Base-by-base conservation (phyloP, 2,113 vertebrate species). In the Festucalex cinctus region DNA sequence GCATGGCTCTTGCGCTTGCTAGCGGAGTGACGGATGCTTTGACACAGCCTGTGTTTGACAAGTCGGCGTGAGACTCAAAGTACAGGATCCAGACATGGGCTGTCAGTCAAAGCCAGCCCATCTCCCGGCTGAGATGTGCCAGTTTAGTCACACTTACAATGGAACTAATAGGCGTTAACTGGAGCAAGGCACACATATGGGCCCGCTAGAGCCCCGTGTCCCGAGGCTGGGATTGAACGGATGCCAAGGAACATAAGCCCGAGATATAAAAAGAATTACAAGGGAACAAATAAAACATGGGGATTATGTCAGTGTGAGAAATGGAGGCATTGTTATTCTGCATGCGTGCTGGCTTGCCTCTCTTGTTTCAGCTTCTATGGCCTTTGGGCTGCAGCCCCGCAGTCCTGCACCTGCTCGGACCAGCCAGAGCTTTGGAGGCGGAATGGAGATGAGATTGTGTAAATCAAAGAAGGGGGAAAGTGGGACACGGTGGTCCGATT, bases 301-400 rank as follows among this genome's bases (percentile, higher is more conserved):
- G 88, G 86, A 90, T 88, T 89, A 90, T 86, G 88, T 86, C 89
- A 82, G 83, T 83, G 85, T 86, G 84, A 89, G 85, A 85, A 89
- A 86, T 83, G 79, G 84, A 80, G 80, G 83, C 71, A 68, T 77
- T 80, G 77, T 84, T 76, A 81, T 86, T 86, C 78, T 78, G 82
- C 79, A 68, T 86, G 87, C 84, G 82, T 71, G 76, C 73, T 62
- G 70, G 60, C 71, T 70, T 16, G 70, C 74, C 80, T 87, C 86
- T 88, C 73, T 72, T 19, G 72, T 87, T 84, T 79, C 84, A 70
- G 83, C 72, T 78, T 84, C 81, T 76, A 49, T 77, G 79, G 71
- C 78, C 80, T 71, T 71, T 75, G 72, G 78, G 82, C 72, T 73
- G 78, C 22, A 75, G 78, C 72, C 84, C 84, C n/a, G 70, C 67